Percentiles rank a stretch among this genome's conserved stretches.
These are phyloP conservation scores for Meiosimyza decipiens DNA, from an alignment of 2,888 invertebrate genomes.

Conservation along the genomic window DNA sequence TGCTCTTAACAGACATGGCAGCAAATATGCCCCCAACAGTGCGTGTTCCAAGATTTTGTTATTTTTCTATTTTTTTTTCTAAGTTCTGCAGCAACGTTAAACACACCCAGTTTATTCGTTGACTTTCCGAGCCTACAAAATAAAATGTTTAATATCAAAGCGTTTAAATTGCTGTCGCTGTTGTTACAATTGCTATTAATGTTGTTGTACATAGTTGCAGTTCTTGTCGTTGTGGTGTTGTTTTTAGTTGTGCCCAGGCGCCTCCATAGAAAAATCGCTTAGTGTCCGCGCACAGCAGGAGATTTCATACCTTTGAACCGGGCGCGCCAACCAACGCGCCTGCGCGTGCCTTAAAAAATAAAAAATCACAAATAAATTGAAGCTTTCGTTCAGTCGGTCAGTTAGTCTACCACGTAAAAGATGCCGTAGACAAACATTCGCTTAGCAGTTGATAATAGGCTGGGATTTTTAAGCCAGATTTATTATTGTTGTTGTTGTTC, in stretches of 20 bases:
- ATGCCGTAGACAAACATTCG: background rate
- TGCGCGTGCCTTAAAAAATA: constrained; percentile 31
- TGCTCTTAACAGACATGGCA: background rate
- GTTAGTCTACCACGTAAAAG: constrained; percentile 2
- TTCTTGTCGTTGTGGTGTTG: constrained; percentile 23
- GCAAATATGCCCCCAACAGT: constrained; percentile 10
- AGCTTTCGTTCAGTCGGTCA: background rate
- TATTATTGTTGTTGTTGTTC: constrained; percentile 27
- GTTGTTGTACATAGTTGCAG: constrained; percentile 40
- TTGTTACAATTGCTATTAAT: constrained; percentile 35
- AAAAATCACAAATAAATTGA: background rate
- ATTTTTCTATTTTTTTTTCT: background rate
- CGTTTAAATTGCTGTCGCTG: constrained; percentile 22
- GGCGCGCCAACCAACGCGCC: constrained; percentile 40
- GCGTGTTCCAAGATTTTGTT: background rate
- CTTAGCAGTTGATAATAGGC: background rate
- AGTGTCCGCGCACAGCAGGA: constrained; percentile 50
- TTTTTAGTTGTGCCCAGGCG: constrained; percentile 36
- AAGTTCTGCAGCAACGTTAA: background rate
- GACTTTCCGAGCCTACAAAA: constrained; percentile 3
- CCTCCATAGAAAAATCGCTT: constrained; percentile 40
- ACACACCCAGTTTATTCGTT: constrained; percentile 20
- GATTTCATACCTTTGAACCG: constrained; percentile 46
- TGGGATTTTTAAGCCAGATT: background rate
- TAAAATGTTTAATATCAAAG: constrained; percentile 18